Evolutionary conservation across 1,140 invertebrate species (phyloP), one percentile per base, ranked within the genome.

Genomic region (Dinothrombium tinctorium): DNA sequence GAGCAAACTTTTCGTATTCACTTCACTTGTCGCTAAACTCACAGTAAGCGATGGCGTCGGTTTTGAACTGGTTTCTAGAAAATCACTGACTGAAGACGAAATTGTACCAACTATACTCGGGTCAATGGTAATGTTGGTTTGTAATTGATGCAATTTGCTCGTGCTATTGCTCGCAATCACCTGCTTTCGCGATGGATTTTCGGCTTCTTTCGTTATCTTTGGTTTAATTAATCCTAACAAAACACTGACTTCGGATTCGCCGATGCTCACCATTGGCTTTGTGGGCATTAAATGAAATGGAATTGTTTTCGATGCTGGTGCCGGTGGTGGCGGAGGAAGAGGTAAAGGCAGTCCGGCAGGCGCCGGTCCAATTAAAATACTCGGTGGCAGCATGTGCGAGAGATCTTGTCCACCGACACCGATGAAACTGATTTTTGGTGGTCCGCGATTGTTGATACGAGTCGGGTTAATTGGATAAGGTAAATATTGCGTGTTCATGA

Each of bases 371-470:
- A 36, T 21, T 9, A 39, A 6, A 6, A 28, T 26, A 12, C 28
- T 39, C 22, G 23, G 22, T n/a, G 37, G 37, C n/a, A n/a, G n/a
- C n/a, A n/a, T n/a, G n/a, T n/a, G n/a, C n/a, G n/a, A n/a, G 3
- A 39, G 28, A 26, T 12, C 9, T 25, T 12, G 21, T 14, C 33
- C 33, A 14, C 32, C 32, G 23, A 9, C 7, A 36, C n/a, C n/a
- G 26, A 38, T 24, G 23, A 42, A 42, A n/a, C 15, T 32, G 12
- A 46, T 41, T 33, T 46, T 36, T 9, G 53, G 51, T 0, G 81
- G 81, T 2, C 80, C 81, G 33, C 82, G 61, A 53, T 86, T 83
- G 51, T 89, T 89, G 25, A 86, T 86, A 44, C 81, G 69, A 0
- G 24, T 67, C 9, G 51, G 47, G 19, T 35, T 24, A 21, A 22